Conservation (phyloP, 2,113 vertebrate species). For the zebrafish (Danio rerio) region DNA sequence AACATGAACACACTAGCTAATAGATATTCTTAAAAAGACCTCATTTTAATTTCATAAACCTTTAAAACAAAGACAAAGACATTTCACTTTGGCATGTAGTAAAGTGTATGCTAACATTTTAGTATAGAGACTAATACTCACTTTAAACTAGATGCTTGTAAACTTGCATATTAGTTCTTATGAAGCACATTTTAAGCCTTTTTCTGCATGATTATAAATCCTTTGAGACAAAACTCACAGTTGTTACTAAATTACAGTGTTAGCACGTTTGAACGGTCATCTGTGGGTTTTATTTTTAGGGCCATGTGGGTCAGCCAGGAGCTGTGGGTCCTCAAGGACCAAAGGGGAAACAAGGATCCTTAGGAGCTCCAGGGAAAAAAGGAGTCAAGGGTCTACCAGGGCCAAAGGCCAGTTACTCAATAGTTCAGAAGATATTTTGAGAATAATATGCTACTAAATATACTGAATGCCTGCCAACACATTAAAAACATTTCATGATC, state of each 20-base stretch:
- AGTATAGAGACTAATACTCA: too few relatives aligned
- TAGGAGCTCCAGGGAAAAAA: slow-evolving; percentile 65
- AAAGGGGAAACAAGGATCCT: slow-evolving; percentile 69
- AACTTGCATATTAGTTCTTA: too few relatives aligned
- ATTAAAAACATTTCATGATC: neutral
- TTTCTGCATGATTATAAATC: too few relatives aligned
- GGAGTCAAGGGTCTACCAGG: slow-evolving; percentile 70
- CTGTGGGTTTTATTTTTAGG: slow-evolving; percentile 60
- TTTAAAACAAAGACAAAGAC: neutral
- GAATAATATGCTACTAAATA: too few relatives aligned
- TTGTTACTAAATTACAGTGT: neutral
- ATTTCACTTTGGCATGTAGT: neutral
- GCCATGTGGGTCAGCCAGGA: slow-evolving; percentile 61
- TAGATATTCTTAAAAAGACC: too few relatives aligned
- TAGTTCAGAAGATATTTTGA: neutral
- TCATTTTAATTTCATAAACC: too few relatives aligned
- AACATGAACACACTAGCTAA: too few relatives aligned
- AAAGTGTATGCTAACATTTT: too few relatives aligned
- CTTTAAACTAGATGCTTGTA: too few relatives aligned
- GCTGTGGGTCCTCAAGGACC: slow-evolving; percentile 61
- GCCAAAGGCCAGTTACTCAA: slow-evolving; percentile 59
- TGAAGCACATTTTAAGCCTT: too few relatives aligned
- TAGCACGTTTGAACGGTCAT: neutral
- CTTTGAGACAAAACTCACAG: too few relatives aligned
- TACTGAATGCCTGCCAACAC: neutral